Base-by-base conservation (phyloP, 2,113 vertebrate species). In the Hippolais icterina region DNA sequence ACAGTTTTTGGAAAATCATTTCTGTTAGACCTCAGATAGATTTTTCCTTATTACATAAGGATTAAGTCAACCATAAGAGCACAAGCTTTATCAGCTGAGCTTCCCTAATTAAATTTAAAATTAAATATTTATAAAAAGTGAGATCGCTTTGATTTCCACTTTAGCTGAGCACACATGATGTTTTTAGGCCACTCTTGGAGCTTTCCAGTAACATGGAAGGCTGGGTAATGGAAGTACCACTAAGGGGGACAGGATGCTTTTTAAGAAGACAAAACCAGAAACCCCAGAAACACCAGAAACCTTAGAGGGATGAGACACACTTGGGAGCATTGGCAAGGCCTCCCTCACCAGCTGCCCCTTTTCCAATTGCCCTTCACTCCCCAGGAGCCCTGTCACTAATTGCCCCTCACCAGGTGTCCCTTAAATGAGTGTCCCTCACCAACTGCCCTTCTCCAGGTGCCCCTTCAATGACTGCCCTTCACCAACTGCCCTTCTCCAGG, bases 381-480 rank as follows among this genome's bases (percentile, higher is more conserved):
- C 47, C n/a, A 39, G 11, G 14, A n/a, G 5, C 44, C 10, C 44
- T 2, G 1, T 37, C 61, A 68, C 25, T 29, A 42, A 4, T 0
- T 21, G 24, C 12, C 29, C 39, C 6, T 61, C 66, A 24, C 12
- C 46, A 27, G 22, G 8, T 31, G 47, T 24, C 56, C 37, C 20
- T 9, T 53, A 41, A 46, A 4, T 21, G 31, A 46, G 21, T 12
- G 52, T 9, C 28, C 44, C 35, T 46, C 22, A 37, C 49, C 18
- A 27, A 1, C 1, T 27, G 19, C 19, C 27, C 13, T 20, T 27
- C 17, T 8, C 21, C 57, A 5, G 66, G 12, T 31, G 25, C 20
- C 37, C 4, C 2, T 39, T 39, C 37, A 39, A 39, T 39, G 37
- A 39, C 37, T 50, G 7, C 49, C 37, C 4, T 3, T 5, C 13